These are phyloP conservation scores for Agapostemon virescens DNA, from an alignment of 2,888 invertebrate species.

Conservation along the genomic window DNA sequence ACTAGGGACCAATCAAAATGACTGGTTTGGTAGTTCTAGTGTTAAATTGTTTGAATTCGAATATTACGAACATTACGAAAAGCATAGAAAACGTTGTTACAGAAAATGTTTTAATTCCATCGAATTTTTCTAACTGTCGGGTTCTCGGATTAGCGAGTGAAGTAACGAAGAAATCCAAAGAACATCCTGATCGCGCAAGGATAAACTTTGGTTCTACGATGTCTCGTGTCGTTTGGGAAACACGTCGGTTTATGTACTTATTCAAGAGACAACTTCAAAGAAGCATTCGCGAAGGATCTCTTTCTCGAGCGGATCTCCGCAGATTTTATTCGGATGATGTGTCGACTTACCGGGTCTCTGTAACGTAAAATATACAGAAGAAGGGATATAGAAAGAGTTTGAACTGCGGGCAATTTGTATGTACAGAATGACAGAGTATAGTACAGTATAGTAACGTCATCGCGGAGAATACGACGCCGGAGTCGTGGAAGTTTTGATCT, in stretches of 20 bases:
- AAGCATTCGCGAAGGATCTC: slow-evolving; percentile 17
- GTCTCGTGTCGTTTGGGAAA: neutral
- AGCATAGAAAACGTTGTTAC: too few relatives aligned
- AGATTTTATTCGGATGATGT: slow-evolving; percentile 9
- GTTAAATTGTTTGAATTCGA: too few relatives aligned
- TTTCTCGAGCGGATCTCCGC: slow-evolving; percentile 9
- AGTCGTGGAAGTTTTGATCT: slow-evolving; percentile 17
- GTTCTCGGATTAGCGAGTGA: neutral
- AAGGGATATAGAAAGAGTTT: neutral
- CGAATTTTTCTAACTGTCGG: neutral
- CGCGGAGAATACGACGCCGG: slow-evolving; percentile 2
- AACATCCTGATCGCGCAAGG: neutral
- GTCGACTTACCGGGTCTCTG: neutral
- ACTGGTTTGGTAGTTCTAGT: too few relatives aligned
- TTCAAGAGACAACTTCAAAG: slow-evolving; percentile 16
- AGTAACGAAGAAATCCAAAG: neutral
- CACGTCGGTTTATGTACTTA: neutral
- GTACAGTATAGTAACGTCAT: slow-evolving; percentile 25
- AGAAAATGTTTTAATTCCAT: too few relatives aligned
- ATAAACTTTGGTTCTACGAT: neutral
- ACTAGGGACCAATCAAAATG: too few relatives aligned
- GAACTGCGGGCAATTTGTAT: slow-evolving; percentile 9
- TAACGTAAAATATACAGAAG: neutral
- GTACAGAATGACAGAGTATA: neutral
- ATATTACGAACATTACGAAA: too few relatives aligned